A percentile compares a stretch with the other conserved stretches of the same genome.
phyloP scores from a whole-genome alignment of 2,888 invertebrate species.

The Phasia obesa region DNA sequence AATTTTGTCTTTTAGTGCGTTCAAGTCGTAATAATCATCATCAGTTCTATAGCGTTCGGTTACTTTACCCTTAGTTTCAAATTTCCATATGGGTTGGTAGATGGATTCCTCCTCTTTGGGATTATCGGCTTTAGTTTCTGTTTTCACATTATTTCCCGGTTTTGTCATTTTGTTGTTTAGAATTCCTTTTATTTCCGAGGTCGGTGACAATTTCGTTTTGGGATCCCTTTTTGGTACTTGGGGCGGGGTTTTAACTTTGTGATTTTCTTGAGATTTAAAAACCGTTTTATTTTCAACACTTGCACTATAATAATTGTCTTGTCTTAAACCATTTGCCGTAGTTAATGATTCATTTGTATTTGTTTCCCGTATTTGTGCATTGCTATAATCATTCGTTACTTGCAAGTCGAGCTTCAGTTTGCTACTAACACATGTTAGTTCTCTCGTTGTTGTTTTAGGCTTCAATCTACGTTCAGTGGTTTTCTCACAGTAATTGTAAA shows the following conservation, averaged over 20 bases:
- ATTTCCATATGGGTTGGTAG: conserved; percentile 82
- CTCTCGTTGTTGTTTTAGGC: conserved; percentile 39
- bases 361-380: conserved; percentile 7
- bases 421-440: conserved; percentile 51
- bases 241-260: conserved; percentile 60
- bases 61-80: conserved; percentile 79
- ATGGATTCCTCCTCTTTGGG: conserved; percentile 78
- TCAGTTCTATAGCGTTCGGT: conserved; percentile 75
- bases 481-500: conserved; percentile 57
- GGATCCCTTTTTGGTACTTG: conserved; percentile 74
- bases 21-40: conserved; percentile 70
- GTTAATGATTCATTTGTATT: conserved; percentile 31
- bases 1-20: conserved; percentile 44
- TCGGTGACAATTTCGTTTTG: conserved; percentile 71
- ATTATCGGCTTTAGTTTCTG: conserved; percentile 25
- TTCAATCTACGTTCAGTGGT: conserved; percentile 18
- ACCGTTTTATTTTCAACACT: conserved; percentile 29
- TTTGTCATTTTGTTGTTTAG: conserved; percentile 70
- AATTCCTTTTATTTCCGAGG: conserved; percentile 29
- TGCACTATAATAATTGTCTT: conserved; percentile 12
- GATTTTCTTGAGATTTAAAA: conserved; percentile 2
- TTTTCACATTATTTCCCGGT: conserved; percentile 63
- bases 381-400: conserved; percentile 26
- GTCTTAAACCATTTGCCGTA: conserved; percentile 29
- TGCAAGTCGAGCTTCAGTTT: conserved; percentile 68